phyloP scores from a whole-genome alignment of 2,113 vertebrate species.

The Fulmarus glacialis region DNA sequence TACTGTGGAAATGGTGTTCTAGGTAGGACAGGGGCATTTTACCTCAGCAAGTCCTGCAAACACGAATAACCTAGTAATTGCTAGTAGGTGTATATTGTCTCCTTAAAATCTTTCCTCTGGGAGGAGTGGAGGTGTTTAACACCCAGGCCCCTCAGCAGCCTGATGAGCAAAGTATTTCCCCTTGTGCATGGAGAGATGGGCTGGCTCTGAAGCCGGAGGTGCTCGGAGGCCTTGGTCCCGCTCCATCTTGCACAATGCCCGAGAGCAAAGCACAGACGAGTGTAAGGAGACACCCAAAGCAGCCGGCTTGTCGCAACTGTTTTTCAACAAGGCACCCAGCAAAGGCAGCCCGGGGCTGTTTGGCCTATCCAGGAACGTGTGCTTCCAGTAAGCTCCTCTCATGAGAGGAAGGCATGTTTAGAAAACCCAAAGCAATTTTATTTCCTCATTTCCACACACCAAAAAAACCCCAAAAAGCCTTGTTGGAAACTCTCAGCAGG shows the following conservation, averaged over 20 bases:
- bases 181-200: background rate
- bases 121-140: background rate
- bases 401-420: background rate
- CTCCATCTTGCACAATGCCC: constrained; percentile 13
- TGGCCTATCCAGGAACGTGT: background rate
- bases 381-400: constrained; percentile 45
- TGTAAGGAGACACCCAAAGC: background rate
- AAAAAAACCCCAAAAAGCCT: background rate
- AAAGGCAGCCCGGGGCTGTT: constrained; percentile 18
- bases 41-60: background rate
- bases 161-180: background rate
- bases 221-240: background rate
- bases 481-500: background rate
- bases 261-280: background rate
- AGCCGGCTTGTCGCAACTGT: background rate
- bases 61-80: background rate
- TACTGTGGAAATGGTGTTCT: background rate
- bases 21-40: background rate
- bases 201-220: background rate
- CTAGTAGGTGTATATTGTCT: background rate
- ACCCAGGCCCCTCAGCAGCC: background rate
- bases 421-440: background rate
- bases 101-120: background rate
- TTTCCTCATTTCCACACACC: constrained; percentile 1
- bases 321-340: background rate